A percentile compares a stretch with the other conserved stretches of the same genome.
Evolutionary conservation across 2,113 vertebrate species (phyloP).

Genomic region (Coregonus clupeaformis): DNA sequence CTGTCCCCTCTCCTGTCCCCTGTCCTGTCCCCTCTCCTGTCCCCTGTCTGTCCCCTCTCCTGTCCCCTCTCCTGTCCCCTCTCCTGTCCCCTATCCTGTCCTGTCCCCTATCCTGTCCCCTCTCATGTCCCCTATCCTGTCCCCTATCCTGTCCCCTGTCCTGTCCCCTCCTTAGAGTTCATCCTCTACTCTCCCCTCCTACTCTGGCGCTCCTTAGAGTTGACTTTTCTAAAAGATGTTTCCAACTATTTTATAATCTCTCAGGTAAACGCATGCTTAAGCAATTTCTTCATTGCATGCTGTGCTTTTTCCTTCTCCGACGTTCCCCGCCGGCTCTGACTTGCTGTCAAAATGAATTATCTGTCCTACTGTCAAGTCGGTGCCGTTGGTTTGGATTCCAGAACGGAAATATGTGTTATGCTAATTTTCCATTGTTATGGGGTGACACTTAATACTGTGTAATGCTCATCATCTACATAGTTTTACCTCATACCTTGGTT

Average conservation of each 20-base stretch:
- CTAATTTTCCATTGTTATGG: background rate
- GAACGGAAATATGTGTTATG: background rate
- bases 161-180: too few relatives aligned
- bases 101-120: too few relatives aligned
- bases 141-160: too few relatives aligned
- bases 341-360: background rate
- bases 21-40: background rate
- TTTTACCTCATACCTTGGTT: background rate
- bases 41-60: too few relatives aligned
- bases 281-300: slow-evolving; percentile 34
- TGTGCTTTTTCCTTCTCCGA: background rate
- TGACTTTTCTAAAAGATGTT: slow-evolving; percentile 39
- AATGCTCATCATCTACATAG: background rate
- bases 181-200: slow-evolving; percentile 27
- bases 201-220: slow-evolving; percentile 39
- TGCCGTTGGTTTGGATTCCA: background rate
- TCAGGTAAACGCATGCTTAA: slow-evolving; percentile 66
- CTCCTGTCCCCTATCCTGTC: too few relatives aligned
- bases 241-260: slow-evolving; percentile 42
- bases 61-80: too few relatives aligned
- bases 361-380: background rate
- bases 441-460: background rate
- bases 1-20: slow-evolving; percentile 33
- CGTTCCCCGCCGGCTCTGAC: background rate
- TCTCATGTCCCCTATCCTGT: too few relatives aligned